Base-by-base conservation (phyloP, 2,797 vertebrate genomes). In the Paratrypauchen microcephalus region DNA sequence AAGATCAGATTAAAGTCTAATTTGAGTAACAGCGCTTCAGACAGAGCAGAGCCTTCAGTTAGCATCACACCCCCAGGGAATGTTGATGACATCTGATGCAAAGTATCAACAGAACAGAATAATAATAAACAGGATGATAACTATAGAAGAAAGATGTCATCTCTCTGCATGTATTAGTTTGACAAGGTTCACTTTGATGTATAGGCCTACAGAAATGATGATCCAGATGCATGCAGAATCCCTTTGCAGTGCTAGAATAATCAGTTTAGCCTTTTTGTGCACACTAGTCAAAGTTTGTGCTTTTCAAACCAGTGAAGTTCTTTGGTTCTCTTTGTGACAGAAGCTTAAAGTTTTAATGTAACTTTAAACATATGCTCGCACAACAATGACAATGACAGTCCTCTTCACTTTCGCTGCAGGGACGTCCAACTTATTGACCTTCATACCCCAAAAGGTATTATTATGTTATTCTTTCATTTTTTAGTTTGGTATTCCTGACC, bases 311-410 rank as follows among this genome's bases (percentile, higher is more conserved):
- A 47, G 21, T 19, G 41, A 64, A 64, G 39, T 48, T 13, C 62
- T 64, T 48, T 64, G 62, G 23, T 48, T 23, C 23, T 48, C 5
- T 15, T 39, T 47, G 47, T 56, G 52, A 45, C 12, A 64, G 36
- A 45, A 64, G 52, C 41, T 39, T 48, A 62, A 52, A 66, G 28
- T 26, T 63, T 64, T 64, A 64, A 64, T 28, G 62, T 64, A 23
- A 64, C 41, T 15, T 64, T 64, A 63, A 63, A 24, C 61, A 63
- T 63, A 12, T 21, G 21, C 6, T 47, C 23, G n/a, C 36, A 47
- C 61, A 47, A 47, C 21, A 47, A 63, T 63, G 61, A 63, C 61
- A 9, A 23, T n/a, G n/a, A n/a, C n/a, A n/a, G n/a, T n/a, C n/a
- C n/a, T n/a, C 59, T 65, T 59, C 32, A 13, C 19, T 61, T 41